These are phyloP conservation scores for Hymenochirus boettgeri DNA, from an alignment of 2,113 vertebrate species.

Conservation along the genomic window DNA sequence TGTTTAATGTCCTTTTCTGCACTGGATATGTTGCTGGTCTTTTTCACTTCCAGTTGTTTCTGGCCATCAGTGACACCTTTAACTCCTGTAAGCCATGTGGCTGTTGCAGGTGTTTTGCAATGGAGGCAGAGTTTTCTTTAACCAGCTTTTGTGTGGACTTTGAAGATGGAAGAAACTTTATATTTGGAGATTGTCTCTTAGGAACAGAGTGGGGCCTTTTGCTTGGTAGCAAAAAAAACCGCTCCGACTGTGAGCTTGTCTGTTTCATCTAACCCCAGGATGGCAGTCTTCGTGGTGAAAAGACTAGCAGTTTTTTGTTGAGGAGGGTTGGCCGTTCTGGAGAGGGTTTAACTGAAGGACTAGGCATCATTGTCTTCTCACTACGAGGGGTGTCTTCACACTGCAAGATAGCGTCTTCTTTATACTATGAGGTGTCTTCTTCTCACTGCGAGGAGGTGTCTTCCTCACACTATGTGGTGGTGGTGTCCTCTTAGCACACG, in stretches of 20 bases:
- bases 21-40: background rate
- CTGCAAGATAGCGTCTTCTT: background rate
- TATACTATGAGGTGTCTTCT: background rate
- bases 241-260: slow-evolving; percentile 77
- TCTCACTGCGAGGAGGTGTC: background rate
- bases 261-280: slow-evolving; percentile 71
- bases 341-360: background rate
- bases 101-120: background rate
- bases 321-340: too few species aligned
- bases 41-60: background rate
- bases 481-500: slow-evolving; percentile 27
- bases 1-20: background rate
- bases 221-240: slow-evolving; percentile 75
- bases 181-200: slow-evolving; percentile 42
- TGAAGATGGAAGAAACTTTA: background rate
- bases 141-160: too few species aligned
- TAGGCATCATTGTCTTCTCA: background rate
- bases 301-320: slow-evolving; percentile 36
- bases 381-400: background rate
- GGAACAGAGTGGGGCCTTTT: slow-evolving; percentile 59
- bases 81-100: background rate
- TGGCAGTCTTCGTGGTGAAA: slow-evolving; percentile 49
- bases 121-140: background rate
- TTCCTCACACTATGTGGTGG: slow-evolving; percentile 40
- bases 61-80: background rate